Evolutionary conservation across 2,113 vertebrate genomes (phyloP).

Genomic region (Probosciger aterrimus): DNA sequence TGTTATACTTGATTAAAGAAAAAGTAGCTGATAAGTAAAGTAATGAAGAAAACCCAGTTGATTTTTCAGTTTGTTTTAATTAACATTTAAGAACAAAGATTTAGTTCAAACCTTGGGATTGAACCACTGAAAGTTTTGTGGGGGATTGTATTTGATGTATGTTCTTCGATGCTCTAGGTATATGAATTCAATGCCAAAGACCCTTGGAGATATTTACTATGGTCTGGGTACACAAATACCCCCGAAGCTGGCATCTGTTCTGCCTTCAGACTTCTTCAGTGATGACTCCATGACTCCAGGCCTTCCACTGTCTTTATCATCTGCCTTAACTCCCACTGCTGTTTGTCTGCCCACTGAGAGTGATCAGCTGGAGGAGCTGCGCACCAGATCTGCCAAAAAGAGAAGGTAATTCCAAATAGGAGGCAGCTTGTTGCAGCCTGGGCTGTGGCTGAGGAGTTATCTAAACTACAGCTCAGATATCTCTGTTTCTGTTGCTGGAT

Average conservation of each 20-base stretch:
- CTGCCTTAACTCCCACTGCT: constrained; percentile 44
- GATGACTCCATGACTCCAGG: constrained; percentile 85
- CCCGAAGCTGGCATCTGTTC: constrained; percentile 77
- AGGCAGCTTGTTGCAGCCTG: not conserved
- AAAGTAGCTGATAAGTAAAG: not conserved
- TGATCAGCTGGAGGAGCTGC: constrained; percentile 81
- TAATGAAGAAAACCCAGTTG: not conserved
- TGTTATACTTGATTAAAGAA: not conserved
- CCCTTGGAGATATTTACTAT: constrained; percentile 85
- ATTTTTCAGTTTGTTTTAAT: not conserved
- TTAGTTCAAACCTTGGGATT: not conserved
- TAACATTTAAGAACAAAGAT: not conserved
- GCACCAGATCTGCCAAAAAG: constrained; percentile 84
- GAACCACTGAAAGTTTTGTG: not conserved
- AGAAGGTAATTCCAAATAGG: constrained; percentile 74
- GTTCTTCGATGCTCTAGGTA: constrained; percentile 74
- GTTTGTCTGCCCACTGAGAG: constrained; percentile 50
- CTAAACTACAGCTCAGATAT: not conserved
- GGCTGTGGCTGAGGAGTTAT: not conserved
- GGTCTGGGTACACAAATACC: constrained; percentile 88
- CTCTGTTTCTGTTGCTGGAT: not conserved
- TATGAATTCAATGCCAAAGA: constrained; percentile 79
- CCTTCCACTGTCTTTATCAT: constrained; percentile 54
- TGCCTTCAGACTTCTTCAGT: constrained; percentile 91
- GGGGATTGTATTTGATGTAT: not conserved